Conservation (phyloP, 1,140 invertebrate species). For the Drosophila saltans region DNA sequence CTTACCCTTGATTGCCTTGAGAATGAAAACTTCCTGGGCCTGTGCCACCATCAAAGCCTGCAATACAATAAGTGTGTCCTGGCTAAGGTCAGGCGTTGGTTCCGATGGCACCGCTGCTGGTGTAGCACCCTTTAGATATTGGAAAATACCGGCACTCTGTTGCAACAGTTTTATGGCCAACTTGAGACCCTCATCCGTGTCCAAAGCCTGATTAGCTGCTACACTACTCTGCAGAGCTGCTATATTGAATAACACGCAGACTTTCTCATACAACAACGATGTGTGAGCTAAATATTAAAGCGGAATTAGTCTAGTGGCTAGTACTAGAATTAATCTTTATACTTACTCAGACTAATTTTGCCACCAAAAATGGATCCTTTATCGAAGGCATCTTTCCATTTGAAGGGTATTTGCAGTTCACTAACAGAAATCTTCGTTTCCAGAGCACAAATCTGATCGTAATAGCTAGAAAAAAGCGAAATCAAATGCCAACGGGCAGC, state of each 20-base stretch:
- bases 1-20: slow-evolving; percentile 95
- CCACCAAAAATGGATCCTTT: slow-evolving; percentile 97
- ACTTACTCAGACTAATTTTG: slow-evolving; percentile 95
- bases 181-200: slow-evolving; percentile 97
- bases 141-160: slow-evolving; percentile 96
- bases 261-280: slow-evolving; percentile 95
- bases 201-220: slow-evolving; percentile 92
- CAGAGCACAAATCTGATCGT: slow-evolving; percentile 96
- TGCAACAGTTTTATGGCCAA: slow-evolving; percentile 96
- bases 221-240: slow-evolving; percentile 96
- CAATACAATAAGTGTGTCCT: slow-evolving; percentile 94
- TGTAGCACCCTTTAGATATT: slow-evolving; percentile 93
- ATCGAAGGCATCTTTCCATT: slow-evolving; percentile 99
- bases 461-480: slow-evolving; percentile 89
- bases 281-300: slow-evolving; percentile 87
- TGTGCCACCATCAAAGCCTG: slow-evolving; percentile 97
- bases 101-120: slow-evolving; percentile 95
- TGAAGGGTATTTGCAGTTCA: slow-evolving; percentile 96
- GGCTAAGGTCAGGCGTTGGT: slow-evolving; percentile 96
- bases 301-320: slow-evolving; percentile 26
- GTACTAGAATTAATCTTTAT: slow-evolving; percentile 1
- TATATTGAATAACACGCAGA: slow-evolving; percentile 98
- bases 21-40: slow-evolving; percentile 98
- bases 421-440: slow-evolving; percentile 97
- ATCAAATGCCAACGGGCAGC: slow-evolving; percentile 26